Evolutionary conservation across 1,140 invertebrate genomes (phyloP), one percentile per base, ranked within the genome.

Genomic region (Campoletis sonorensis): DNA sequence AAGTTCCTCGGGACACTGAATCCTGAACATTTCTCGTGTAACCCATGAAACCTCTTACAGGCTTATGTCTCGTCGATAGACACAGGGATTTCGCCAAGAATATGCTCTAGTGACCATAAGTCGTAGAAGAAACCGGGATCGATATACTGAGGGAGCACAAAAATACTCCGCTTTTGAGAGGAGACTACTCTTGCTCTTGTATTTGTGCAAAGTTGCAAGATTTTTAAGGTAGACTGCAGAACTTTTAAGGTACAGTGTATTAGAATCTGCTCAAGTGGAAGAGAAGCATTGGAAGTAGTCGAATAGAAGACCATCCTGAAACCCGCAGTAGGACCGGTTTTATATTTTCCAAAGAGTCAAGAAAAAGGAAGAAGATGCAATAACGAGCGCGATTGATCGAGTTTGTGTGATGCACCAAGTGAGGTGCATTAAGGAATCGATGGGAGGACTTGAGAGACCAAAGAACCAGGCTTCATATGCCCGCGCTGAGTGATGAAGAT

Each of bases 401-500:
- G 27, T 67, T 78, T 61, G 37, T 67, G 27, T 64, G 76, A 78
- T 64, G 51, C 21, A 37, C 30, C 18, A 27, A 21, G 18, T 23
- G 45, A 33, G 67, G 67, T 64, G 58, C 58, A 78, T 67, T 23
- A 67, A 49, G 76, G 45, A 67, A 67, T 78, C 16, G 73, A 64
- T 37, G 13, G 8, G 37, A 77, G n/a, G 21, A 64, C 16, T 18
- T 11, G 76, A 18, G 26, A 26, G 61, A 64, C 16, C 27, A 61
- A 61, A 77, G 51, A 77, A 49, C 30, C 45, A 11, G 76, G 58
- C 67, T 64, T 58, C 58, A 78, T 77, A 37, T 26, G 76, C 13
- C 61, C 26, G 76, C 37, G n/a, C 58, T 78, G 76, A 78, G 76
- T 67, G 76, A 78, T 78, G 76, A 78, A 67, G 5, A 78, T 49